These are phyloP conservation scores for Caenorhabditis tropicalis DNA, from an alignment of 1,140 invertebrate species.

Conservation along the genomic window DNA sequence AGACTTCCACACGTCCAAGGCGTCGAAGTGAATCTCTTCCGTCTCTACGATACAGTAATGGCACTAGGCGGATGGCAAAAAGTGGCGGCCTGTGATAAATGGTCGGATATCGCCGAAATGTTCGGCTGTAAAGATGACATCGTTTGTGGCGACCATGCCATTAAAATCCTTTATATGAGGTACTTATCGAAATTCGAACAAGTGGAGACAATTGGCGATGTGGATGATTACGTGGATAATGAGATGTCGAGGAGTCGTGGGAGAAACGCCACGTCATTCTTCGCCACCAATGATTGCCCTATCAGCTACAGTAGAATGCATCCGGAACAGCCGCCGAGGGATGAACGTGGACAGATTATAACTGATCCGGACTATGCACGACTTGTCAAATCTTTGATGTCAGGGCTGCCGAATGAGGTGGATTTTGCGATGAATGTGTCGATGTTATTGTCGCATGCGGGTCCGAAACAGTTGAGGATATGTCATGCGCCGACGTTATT, in stretches of 20 bases:
- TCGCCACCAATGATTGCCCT: conserved; percentile 47
- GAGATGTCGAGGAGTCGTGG: conserved; percentile 60
- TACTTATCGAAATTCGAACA: conserved; percentile 69
- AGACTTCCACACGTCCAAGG: conserved; percentile 62
- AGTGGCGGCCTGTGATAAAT: conserved; percentile 61
- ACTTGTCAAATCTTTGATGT: conserved; percentile 85
- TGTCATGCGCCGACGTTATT: conserved; percentile 84
- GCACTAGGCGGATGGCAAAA: conserved; percentile 65
- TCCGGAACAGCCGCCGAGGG: background rate
- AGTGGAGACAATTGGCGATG: conserved; percentile 61
- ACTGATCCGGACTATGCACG: conserved; percentile 78
- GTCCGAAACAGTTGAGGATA: conserved; percentile 84
- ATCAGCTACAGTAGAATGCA: conserved; percentile 1
- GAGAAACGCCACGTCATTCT: conserved; percentile 46
- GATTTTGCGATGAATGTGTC: conserved; percentile 97
- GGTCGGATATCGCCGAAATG: conserved; percentile 61
- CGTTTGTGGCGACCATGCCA: conserved; percentile 61
- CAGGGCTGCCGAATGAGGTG: conserved; percentile 90
- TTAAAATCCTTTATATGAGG: conserved; percentile 68
- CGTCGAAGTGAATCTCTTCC: conserved; percentile 60
- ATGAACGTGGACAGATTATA: conserved; percentile 50
- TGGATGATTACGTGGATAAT: conserved; percentile 64
- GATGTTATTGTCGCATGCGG: conserved; percentile 90
- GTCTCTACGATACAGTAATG: conserved; percentile 64
- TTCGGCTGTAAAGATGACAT: conserved; percentile 61